These are phyloP conservation scores for Lepidotrigona ventralis DNA, from an alignment of 1,140 invertebrate genomes.

Conservation along the genomic window DNA sequence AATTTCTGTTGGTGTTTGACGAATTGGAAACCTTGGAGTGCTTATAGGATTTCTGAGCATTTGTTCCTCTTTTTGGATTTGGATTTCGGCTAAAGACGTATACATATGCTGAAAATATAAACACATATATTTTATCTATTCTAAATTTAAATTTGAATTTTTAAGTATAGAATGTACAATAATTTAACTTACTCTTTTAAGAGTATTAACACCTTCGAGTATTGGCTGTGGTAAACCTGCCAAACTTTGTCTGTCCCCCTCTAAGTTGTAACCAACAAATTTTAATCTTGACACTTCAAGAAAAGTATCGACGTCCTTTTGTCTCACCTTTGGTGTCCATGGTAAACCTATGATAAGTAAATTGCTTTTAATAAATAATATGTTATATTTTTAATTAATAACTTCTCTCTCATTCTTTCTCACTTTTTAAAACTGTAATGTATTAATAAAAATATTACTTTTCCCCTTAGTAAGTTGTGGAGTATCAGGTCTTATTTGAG, in stretches of 20 bases:
- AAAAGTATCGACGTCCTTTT: constrained; percentile 95
- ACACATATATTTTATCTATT: not conserved
- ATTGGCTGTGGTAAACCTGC: constrained; percentile 97
- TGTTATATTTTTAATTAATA: not conserved
- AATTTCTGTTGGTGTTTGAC: constrained; percentile 90
- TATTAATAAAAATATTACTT: constrained; percentile 60
- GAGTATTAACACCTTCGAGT: constrained; percentile 94
- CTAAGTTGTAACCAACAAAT: constrained; percentile 95
- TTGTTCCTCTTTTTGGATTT: constrained; percentile 91
- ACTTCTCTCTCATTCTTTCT: not conserved
- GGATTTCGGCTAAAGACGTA: constrained; percentile 90
- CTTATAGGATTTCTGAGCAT: constrained; percentile 89
- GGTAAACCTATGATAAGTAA: constrained; percentile 84
- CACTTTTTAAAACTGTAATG: not conserved
- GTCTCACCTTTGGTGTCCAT: constrained; percentile 97
- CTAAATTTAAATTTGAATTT: not conserved
- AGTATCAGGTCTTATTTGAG: constrained; percentile 76
- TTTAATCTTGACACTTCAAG: constrained; percentile 94
- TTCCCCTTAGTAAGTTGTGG: constrained; percentile 76
- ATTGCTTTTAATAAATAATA: constrained; percentile 25
- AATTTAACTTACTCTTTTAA: constrained; percentile 84
- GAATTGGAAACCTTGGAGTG: constrained; percentile 78
- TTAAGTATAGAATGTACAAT: not conserved
- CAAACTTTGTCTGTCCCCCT: constrained; percentile 91
- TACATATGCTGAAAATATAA: constrained; percentile 86